Base-by-base conservation (phyloP, 64 coral and sea anemone species). In the Montipora efflorescens region DNA sequence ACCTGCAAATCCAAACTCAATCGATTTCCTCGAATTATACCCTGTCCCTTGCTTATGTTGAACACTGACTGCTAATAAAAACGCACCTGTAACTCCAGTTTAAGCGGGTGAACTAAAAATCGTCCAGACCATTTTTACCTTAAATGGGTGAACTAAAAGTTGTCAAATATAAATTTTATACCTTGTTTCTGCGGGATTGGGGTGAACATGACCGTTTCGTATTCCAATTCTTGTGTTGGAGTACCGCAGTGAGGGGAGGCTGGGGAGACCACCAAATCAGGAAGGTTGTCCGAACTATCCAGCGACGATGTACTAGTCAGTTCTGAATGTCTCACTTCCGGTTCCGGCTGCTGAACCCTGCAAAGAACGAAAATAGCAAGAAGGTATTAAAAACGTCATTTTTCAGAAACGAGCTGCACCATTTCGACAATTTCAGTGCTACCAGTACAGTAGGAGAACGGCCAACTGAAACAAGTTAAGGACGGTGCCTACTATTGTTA, bases 291-390 rank as follows among this genome's bases (percentile, higher is more conserved):
- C 86, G 10, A 28, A 69, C 36, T 71, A 43, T 86, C 46, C 1
- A 25, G 46, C 9, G 88, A 59, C 21, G 64, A 61, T 7, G 53
- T 53, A 15, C 23, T 59, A 10, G 82, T 69, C 22, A 78, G 79
- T 19, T 76, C 59, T n/a, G 88, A 83, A 13, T 90, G 47, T 46
- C 79, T 90, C 16, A 95, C 95, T 92, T 96, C 95, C 76, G 95
- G 95, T 84, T 96, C 91, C 66, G 95, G 95, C 80, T 84, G 73
- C 22, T 96, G 95, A 49, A 80, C 36, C n/a, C 95, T 96, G 48
- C 18, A 51, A 71, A 50, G 5, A 16, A 64, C 9, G 61, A 7
- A 55, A 55, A 55, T 10, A 55, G 3, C 52, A 71, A 5, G 20
- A 19, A 1, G 68, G 20, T 20, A 8, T 71, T 71, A 7, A 23